phyloP scores from a whole-genome alignment of 2,888 invertebrate species.

The Pedicia rivosa region DNA sequence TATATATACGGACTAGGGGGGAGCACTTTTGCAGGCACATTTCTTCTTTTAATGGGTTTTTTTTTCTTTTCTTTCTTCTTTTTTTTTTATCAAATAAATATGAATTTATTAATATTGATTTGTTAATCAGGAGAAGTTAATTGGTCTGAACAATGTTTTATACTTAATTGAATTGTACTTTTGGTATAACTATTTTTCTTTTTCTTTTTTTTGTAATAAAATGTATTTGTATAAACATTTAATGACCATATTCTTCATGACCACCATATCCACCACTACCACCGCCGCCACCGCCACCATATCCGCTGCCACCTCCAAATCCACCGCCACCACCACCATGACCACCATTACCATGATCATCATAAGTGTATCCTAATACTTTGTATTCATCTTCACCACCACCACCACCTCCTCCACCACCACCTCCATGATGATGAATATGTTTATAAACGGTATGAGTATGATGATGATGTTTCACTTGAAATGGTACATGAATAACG shows the following conservation, averaged over 20 bases:
- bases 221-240: too few relatives aligned
- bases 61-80: too few relatives aligned
- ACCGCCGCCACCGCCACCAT: not conserved
- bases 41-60: too few relatives aligned
- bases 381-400: slow-evolving; percentile 43
- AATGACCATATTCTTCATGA: not conserved
- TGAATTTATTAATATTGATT: too few relatives aligned
- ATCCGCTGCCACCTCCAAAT: not conserved
- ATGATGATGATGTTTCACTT: slow-evolving; percentile 60
- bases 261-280: not conserved
- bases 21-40: too few relatives aligned
- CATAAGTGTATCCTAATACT: slow-evolving; percentile 48
- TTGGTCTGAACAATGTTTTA: too few relatives aligned
- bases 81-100: too few relatives aligned
- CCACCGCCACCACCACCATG: not conserved
- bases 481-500: slow-evolving; percentile 62
- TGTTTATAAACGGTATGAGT: slow-evolving; percentile 64
- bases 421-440: slow-evolving; percentile 44
- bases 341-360: slow-evolving; percentile 30
- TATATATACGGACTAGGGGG: too few relatives aligned
- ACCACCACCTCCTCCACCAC: slow-evolving; percentile 21
- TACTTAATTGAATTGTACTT: too few relatives aligned
- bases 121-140: too few relatives aligned
- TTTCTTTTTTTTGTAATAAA: too few relatives aligned
- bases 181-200: too few relatives aligned